Evolutionary conservation across 2,113 vertebrate genomes (phyloP).

Genomic region (Oryzias melastigma): DNA sequence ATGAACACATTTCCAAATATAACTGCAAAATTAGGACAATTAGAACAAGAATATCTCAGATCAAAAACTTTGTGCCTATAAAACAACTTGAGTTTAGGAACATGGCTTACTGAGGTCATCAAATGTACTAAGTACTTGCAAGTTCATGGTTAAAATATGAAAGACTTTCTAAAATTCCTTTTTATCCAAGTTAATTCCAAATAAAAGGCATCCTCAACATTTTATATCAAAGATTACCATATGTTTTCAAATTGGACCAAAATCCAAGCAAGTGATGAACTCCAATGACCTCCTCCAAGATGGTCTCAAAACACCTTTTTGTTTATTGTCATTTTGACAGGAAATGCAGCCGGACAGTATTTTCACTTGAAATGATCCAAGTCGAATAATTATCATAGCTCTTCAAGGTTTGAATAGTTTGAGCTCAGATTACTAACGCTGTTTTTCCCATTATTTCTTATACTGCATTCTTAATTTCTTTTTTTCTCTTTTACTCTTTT

Average conservation of each 20-base stretch:
- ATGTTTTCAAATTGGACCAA: conserved; percentile 84
- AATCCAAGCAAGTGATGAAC: conserved; percentile 81
- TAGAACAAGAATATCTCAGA: too few species aligned
- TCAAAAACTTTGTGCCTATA: too few species aligned
- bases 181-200: conserved; percentile 73
- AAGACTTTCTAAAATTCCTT: conserved; percentile 78
- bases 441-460: too few species aligned
- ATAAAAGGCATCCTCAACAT: conserved; percentile 69
- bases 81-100: too few species aligned
- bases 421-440: too few species aligned
- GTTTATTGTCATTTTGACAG: conserved; percentile 71
- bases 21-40: too few species aligned
- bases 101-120: too few species aligned
- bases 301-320: conserved; percentile 83
- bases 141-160: conserved; percentile 74
- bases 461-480: too few species aligned
- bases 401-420: conserved; percentile 46
- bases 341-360: conserved; percentile 86
- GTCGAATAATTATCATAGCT: conserved; percentile 60
- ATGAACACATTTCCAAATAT: too few species aligned
- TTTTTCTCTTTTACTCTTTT: too few species aligned
- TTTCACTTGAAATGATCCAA: conserved; percentile 81
- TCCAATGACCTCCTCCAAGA: conserved; percentile 68
- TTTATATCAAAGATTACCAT: conserved; percentile 85
- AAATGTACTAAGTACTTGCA: conserved; percentile 9